These are phyloP conservation scores for Alosa alosa DNA, from an alignment of 2,113 vertebrate genomes.

Conservation along the genomic window DNA sequence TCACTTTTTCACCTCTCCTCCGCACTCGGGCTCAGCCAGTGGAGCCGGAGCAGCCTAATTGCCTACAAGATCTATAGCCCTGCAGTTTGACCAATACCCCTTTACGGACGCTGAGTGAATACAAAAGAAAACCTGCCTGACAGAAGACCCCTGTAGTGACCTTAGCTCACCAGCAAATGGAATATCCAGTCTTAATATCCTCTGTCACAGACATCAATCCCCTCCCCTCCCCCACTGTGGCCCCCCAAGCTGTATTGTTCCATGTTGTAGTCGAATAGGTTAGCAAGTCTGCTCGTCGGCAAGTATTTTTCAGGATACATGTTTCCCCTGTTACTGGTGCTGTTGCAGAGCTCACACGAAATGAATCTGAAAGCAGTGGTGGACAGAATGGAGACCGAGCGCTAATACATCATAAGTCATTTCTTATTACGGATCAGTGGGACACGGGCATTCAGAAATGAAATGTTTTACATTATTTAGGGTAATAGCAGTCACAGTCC, in stretches of 20 bases:
- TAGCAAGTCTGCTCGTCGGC: too few species aligned
- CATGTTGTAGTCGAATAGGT: too few species aligned
- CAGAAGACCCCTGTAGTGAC: neutral
- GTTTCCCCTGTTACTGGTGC: neutral
- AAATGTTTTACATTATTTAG: slow-evolving; percentile 2
- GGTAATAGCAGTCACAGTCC: neutral
- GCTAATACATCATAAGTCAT: neutral
- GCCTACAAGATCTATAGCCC: neutral
- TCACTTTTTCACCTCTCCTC: neutral
- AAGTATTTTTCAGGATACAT: neutral
- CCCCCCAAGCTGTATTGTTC: neutral
- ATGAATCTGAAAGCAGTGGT: neutral
- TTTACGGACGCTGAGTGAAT: neutral
- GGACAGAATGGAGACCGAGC: neutral
- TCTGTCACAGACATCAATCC: neutral
- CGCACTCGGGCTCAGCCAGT: neutral
- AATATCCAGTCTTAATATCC: neutral
- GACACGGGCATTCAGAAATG: neutral
- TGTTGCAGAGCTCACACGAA: neutral
- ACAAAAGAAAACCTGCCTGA: neutral
- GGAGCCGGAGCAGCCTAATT: neutral
- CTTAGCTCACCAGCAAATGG: neutral
- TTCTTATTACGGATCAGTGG: neutral
- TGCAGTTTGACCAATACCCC: neutral
- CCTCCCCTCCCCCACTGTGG: neutral